Conservation (phyloP, 2,888 invertebrate species). For the Phyllotreta striolata region DNA sequence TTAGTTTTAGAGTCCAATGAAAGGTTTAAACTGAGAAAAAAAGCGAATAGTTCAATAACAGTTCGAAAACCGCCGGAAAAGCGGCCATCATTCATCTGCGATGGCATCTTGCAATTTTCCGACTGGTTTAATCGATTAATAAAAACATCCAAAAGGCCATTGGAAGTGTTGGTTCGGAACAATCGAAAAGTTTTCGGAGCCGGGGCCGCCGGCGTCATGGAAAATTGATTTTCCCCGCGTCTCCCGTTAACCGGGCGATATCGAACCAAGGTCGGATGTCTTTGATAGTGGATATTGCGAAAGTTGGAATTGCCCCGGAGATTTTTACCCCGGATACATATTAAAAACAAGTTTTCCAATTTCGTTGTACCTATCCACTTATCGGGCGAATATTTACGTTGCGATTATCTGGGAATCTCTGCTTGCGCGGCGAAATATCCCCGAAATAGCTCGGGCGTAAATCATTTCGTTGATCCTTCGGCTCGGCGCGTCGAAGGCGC, state of each 20-base stretch:
- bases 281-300: background rate
- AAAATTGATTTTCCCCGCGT: conserved; percentile 12
- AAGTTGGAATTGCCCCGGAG: too few species aligned
- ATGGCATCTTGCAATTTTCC: conserved; percentile 15
- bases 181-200: conserved; percentile 12
- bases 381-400: too few species aligned
- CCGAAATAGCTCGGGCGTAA: background rate
- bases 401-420: too few species aligned
- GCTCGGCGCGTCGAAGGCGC: background rate
- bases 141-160: conserved; percentile 11
- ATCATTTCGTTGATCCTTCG: conserved; percentile 9
- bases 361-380: too few species aligned
- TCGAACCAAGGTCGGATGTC: conserved; percentile 3
- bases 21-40: too few species aligned
- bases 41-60: too few species aligned
- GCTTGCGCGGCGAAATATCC: too few species aligned
- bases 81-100: conserved; percentile 5
- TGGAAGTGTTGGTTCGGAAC: conserved; percentile 8
- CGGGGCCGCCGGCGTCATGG: conserved; percentile 1
- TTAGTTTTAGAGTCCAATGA: too few species aligned
- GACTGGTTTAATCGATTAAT: conserved; percentile 11
- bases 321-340: too few species aligned
- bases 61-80: too few species aligned
- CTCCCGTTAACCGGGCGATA: background rate
- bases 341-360: too few species aligned